Evolutionary conservation across 2,113 vertebrate genomes (phyloP), one percentile per base, ranked within the genome.

Genomic region (Pluvianellus socialis): DNA sequence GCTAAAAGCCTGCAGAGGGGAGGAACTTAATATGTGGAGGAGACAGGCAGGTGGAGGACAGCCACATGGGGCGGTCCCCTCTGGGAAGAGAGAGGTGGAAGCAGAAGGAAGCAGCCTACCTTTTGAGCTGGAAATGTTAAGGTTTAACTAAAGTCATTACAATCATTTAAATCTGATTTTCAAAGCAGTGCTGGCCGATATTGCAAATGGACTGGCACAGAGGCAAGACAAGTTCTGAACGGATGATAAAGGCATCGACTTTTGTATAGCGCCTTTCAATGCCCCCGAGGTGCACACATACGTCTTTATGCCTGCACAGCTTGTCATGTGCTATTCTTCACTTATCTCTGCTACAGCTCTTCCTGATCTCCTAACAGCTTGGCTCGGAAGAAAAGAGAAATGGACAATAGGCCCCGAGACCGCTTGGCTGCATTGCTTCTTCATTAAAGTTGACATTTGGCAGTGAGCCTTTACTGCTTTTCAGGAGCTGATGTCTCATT

Each of bases 401-500:
- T 45, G 90, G 96, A 96, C 96, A 97, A 92, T 88, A 90, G 92
- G 83, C 86, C 80, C 49, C 0, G 2, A 96, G 95, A 83, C 75
- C 3, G 2, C 83, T 93, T 0, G 0, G 86, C 63, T 61, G 59
- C 75, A 63, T 42, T 81, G 85, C 77, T 96, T 96, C 88, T 92
- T 92, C 79, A 92, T 95, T 97, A 91, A 94, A 81, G 88, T 1
- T 96, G 97, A 91, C 93, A 96, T 96, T 89, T 96, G 91, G 74
- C 83, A 88, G 80, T 19, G 74, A 72, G 92, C 70, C 82, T 90
- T 94, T 50, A 24, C 86, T 92, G 93, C 74, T 83, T 97, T 92
- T 93, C 67, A 92, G 76, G 49, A 93, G 79, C 59, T n/a, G 42
- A 92, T 71, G 55, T 49, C 71, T 82, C 38, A 49, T 0, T 72